These are phyloP conservation scores for Oceanodroma tethys DNA, from an alignment of 2,113 vertebrate species.

Conservation along the genomic window DNA sequence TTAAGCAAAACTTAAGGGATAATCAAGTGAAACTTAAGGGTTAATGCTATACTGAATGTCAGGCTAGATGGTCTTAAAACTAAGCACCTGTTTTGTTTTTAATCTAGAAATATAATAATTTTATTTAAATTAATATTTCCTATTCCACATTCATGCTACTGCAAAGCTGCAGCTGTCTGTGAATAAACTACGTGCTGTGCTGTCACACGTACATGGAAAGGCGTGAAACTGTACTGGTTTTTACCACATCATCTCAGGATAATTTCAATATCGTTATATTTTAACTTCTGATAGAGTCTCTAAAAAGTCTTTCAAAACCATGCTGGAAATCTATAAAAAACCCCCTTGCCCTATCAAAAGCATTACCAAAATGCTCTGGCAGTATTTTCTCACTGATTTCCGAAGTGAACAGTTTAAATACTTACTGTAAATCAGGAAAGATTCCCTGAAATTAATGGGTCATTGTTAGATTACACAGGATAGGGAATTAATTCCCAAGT, in stretches of 20 bases:
- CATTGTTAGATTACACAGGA: background rate
- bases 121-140: background rate
- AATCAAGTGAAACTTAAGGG: background rate
- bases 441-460: background rate
- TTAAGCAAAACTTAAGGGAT: background rate
- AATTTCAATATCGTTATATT: background rate
- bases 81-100: background rate
- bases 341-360: background rate
- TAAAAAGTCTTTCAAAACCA: background rate
- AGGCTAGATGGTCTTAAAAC: background rate
- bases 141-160: background rate
- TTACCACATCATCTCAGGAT: background rate
- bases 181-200: background rate
- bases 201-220: background rate
- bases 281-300: background rate
- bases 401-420: background rate
- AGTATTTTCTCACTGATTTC: background rate
- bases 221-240: background rate
- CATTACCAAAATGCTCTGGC: background rate
- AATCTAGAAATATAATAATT: background rate
- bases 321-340: background rate
- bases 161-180: background rate
- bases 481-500: background rate
- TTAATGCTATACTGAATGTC: background rate
- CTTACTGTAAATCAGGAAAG: background rate